A percentile compares a stretch with the other conserved stretches of the same genome.
phyloP scores from a whole-genome alignment of 2,113 vertebrate species.

The Stictonetta naevosa region DNA sequence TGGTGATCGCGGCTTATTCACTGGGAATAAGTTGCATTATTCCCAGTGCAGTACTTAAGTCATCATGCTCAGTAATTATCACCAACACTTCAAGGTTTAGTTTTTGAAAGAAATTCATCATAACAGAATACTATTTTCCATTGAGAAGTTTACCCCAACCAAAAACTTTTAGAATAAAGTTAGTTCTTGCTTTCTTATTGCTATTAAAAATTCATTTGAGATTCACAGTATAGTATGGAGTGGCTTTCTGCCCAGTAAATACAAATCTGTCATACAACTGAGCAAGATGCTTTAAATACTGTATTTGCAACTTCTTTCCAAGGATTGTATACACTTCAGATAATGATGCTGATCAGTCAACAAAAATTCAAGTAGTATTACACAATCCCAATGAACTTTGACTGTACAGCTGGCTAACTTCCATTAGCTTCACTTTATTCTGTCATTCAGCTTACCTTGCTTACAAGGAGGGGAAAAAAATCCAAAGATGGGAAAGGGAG shows the following conservation, averaged over 20 bases:
- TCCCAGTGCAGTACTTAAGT: not conserved
- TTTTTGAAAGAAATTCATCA: not conserved
- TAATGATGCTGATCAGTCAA: not conserved
- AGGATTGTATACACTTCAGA: not conserved
- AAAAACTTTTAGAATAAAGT: not conserved
- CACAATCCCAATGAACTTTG: not conserved
- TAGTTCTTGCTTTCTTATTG: not conserved
- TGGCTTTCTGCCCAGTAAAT: not conserved
- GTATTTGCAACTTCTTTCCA: not conserved
- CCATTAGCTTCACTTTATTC: not conserved
- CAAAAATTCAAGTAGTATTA: slow-evolving; percentile 1
- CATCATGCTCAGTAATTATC: not conserved
- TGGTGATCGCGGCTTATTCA: not conserved
- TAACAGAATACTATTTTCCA: not conserved
- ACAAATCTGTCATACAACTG: not conserved
- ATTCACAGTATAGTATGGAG: not conserved
- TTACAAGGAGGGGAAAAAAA: not conserved
- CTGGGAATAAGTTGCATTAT: not conserved
- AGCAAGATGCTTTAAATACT: not conserved
- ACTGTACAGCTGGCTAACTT: not conserved
- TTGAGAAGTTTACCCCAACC: not conserved
- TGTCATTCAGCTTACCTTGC: not conserved
- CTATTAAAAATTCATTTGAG: not conserved
- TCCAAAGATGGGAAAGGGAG: not conserved
- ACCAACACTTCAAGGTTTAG: not conserved